These are phyloP conservation scores for Nephrotoma guestfalica DNA, from an alignment of 2,888 invertebrate species.

Conservation along the genomic window DNA sequence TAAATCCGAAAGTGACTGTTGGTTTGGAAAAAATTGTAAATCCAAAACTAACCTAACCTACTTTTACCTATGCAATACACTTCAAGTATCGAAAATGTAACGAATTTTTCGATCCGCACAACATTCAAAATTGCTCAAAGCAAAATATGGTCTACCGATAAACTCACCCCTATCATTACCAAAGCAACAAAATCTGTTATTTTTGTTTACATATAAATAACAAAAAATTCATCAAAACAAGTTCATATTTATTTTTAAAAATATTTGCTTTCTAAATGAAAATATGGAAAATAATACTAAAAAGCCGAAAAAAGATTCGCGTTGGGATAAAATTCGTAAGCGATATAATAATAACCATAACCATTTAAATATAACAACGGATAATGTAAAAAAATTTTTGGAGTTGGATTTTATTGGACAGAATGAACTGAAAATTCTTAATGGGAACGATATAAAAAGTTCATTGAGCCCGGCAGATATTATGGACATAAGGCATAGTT, in stretches of 20 bases:
- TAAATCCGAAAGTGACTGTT: too few species aligned
- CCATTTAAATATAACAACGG: slow-evolving; percentile 20
- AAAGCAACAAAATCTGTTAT: not conserved
- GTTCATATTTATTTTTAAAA: not conserved
- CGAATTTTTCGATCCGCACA: too few species aligned
- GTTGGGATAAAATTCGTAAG: slow-evolving; percentile 32
- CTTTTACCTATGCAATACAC: too few species aligned
- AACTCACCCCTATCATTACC: not conserved
- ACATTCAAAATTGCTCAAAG: too few species aligned
- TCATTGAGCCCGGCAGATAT: slow-evolving; percentile 25
- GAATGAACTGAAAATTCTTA: slow-evolving; percentile 20
- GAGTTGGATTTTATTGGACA: slow-evolving; percentile 26
- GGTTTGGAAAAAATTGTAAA: too few species aligned
- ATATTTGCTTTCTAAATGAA: slow-evolving; percentile 13
- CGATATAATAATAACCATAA: slow-evolving; percentile 18
- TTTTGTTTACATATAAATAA: not conserved
- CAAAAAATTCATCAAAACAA: not conserved
- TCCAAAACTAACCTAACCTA: too few species aligned
- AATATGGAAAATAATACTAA: slow-evolving; percentile 30
- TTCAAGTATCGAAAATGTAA: too few species aligned
- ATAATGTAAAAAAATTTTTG: slow-evolving; percentile 26
- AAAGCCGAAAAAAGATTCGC: slow-evolving; percentile 21
- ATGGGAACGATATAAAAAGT: slow-evolving; percentile 12
- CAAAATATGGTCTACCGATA: not conserved
- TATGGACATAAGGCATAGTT: slow-evolving; percentile 30